A percentile compares a stretch with the other conserved stretches of the same genome.
These are phyloP conservation scores for Euura lappo DNA, from an alignment of 1,140 invertebrate genomes.

Conservation along the genomic window DNA sequence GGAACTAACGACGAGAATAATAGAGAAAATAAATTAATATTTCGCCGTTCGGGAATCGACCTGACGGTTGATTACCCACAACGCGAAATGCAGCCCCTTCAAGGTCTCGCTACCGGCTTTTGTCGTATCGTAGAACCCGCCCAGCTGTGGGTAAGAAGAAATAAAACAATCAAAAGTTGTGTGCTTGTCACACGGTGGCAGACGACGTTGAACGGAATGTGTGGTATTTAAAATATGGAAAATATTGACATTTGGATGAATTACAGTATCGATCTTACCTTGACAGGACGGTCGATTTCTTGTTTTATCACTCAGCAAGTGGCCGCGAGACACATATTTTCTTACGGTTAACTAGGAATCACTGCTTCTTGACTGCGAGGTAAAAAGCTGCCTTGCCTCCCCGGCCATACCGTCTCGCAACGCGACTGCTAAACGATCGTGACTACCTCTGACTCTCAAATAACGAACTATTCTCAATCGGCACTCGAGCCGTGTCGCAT, in stretches of 20 bases:
- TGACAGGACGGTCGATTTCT: not conserved
- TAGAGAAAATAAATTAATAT: not conserved
- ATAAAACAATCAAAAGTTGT: not conserved
- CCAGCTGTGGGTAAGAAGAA: not conserved
- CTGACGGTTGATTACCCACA: not conserved
- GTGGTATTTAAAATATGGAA: not conserved
- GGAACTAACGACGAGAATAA: not conserved
- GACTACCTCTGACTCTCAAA: conserved; percentile 47
- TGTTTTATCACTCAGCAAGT: not conserved
- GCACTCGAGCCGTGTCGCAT: conserved; percentile 6
- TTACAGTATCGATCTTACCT: not conserved
- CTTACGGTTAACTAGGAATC: not conserved
- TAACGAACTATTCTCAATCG: conserved; percentile 34
- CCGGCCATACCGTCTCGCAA: conserved; percentile 45
- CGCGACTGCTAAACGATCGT: conserved; percentile 39
- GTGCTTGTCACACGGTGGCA: not conserved
- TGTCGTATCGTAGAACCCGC: not conserved
- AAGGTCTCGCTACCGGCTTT: not conserved
- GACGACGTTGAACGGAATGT: not conserved
- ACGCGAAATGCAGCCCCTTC: not conserved
- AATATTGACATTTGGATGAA: not conserved
- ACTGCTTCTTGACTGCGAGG: not conserved
- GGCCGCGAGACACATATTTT: not conserved
- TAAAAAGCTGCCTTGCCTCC: conserved; percentile 21
- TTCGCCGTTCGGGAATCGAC: not conserved